phyloP scores from a whole-genome alignment of 2,113 vertebrate genomes.

The Gasterosteus nipponicus region DNA sequence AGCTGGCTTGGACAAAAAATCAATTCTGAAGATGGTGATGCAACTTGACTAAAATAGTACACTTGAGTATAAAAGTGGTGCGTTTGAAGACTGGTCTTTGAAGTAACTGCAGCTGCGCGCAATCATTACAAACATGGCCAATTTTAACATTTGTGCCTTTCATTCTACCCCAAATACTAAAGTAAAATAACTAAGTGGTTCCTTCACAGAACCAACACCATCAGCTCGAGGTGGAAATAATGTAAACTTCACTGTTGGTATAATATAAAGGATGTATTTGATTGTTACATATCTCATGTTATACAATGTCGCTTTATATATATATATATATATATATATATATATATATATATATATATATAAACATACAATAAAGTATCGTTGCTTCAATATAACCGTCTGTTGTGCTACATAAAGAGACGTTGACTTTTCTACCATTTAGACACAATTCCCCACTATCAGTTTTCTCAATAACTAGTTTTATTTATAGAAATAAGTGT shows the following conservation, averaged over 20 bases:
- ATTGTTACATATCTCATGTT: neutral
- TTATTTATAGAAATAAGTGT: no score
- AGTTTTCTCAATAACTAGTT: no score
- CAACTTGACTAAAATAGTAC: neutral
- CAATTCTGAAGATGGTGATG: neutral
- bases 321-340: no score
- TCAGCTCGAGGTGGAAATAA: neutral
- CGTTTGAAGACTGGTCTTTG: neutral
- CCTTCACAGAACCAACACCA: neutral
- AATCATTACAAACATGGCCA: neutral
- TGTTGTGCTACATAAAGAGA: no score
- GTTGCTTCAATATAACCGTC: neutral
- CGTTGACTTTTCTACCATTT: no score
- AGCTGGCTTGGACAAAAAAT: neutral
- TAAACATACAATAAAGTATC: neutral
- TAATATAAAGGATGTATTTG: neutral
- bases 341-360: neutral
- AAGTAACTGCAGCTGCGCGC: neutral
- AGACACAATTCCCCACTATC: no score
- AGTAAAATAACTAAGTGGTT: neutral
- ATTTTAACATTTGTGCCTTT: conserved; percentile 1
- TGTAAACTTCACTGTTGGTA: neutral
- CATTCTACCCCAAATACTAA: neutral
- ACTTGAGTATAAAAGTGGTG: neutral
- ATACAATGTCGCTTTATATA: neutral